Evolutionary conservation across 2,797 vertebrate genomes (phyloP), one percentile per base, ranked within the genome.

Genomic region (Garrulus glandarius): DNA sequence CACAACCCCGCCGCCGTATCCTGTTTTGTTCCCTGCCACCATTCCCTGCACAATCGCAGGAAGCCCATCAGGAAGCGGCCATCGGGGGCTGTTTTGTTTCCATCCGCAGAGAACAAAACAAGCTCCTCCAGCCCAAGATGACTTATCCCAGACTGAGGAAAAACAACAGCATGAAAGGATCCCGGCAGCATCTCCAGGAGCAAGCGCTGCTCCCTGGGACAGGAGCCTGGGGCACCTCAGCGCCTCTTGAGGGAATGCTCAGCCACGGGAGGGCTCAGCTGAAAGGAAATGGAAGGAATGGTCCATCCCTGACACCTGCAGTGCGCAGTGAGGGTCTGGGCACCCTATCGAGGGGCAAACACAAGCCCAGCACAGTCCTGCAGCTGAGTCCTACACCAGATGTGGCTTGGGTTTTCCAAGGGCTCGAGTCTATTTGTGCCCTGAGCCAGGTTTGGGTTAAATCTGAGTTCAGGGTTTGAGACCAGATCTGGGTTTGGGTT

Each of bases 1-100:
- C 95, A 94, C 94, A 96, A 79, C 57, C 90, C 89, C 8, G 29
- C 91, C 14, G n/a, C 39, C 15, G 79, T 96, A 97, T 97, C 97
- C 97, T 97, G 97, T 97, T 97, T 97, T 97, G 94, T 92, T 97
- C 96, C 72, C 94, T 89, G 94, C 94, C 95, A 95, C 95, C 91
- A 65, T 96, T 97, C 94, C 94, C 80, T 36, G 90, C 93, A 97
- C 91, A 96, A 96, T 98, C 72, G 32, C 91, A 89, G 95, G 97
- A 98, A 97, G 92, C 81, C 92, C 85, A 79, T 59, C 85, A 96
- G 97, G 96, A 98, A 97, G 93, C 65, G 11, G 32, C 75, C 87
- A 71, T 39, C 84, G 43, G 75, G 52, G 59, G 88, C 95, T 96
- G 94, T 72, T 96, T 81, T 95, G 93, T 96, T 97, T 97, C 94